Evolutionary conservation across 2,888 invertebrate genomes (phyloP).

Genomic region (Villa cingulata): DNA sequence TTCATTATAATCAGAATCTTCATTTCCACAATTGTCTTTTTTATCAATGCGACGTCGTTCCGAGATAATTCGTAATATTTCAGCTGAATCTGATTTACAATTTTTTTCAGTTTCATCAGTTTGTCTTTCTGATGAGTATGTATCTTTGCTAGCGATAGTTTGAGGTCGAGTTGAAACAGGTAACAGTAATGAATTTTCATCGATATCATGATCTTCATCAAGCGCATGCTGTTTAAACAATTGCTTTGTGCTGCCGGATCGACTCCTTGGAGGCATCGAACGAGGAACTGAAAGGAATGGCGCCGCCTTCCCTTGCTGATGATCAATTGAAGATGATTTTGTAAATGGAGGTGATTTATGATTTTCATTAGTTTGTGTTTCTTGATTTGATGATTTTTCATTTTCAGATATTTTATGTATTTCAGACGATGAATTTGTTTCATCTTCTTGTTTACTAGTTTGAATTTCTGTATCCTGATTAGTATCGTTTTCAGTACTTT

Average conservation of each 20-base stretch:
- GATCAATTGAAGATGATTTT: conserved; percentile 31
- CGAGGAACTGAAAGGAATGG: conserved; percentile 32
- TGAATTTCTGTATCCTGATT: conserved; percentile 23
- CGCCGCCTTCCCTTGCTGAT: conserved; percentile 23
- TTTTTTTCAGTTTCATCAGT: conserved; percentile 12
- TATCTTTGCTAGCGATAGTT: not conserved
- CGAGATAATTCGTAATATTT: conserved; percentile 35
- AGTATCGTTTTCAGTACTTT: conserved; percentile 31
- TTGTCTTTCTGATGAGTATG: not conserved
- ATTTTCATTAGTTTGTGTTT: conserved; percentile 12
- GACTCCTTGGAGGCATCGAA: conserved; percentile 33
- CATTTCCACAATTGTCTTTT: conserved; percentile 30
- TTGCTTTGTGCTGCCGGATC: conserved; percentile 42
- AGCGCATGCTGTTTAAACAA: conserved; percentile 44
- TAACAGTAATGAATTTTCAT: conserved; percentile 40
- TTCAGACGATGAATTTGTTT: conserved; percentile 8
- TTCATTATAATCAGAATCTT: conserved; percentile 35
- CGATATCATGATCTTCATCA: conserved; percentile 40
- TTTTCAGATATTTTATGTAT: conserved; percentile 1
- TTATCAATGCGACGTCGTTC: conserved; percentile 34
- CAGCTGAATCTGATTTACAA: conserved; percentile 34
- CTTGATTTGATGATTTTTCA: conserved; percentile 1
- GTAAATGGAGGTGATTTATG: conserved; percentile 23
- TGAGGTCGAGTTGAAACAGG: conserved; percentile 19
- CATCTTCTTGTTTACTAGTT: conserved; percentile 15